Percentiles rank a stretch among this genome's conserved stretches.
These are phyloP conservation scores for Apocrypta bakeri DNA, from an alignment of 1,140 invertebrate species.

Conservation along the genomic window DNA sequence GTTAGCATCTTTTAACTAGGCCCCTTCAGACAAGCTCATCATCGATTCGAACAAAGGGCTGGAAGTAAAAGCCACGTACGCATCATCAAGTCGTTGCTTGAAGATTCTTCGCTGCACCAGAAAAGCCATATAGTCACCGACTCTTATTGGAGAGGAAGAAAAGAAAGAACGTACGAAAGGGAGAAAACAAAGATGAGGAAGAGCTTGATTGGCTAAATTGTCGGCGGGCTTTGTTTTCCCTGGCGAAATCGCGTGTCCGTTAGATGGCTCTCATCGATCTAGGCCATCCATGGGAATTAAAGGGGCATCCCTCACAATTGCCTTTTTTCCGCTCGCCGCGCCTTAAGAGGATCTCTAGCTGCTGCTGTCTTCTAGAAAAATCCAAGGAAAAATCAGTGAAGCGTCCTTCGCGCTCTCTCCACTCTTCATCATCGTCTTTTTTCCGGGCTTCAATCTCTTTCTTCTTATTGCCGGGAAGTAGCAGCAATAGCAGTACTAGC, in stretches of 20 bases:
- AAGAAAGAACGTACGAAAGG: not conserved
- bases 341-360: constrained; percentile 8
- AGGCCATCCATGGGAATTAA: constrained; percentile 40
- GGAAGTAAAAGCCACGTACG: not conserved
- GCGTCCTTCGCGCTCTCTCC: constrained; percentile 11
- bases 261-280: constrained; percentile 33
- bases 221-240: constrained; percentile 41
- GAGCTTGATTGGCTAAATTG: constrained; percentile 40
- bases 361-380: not conserved
- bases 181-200: constrained; percentile 20
- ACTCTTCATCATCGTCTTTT: not conserved
- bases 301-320: constrained; percentile 44
- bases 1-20: not conserved
- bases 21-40: not conserved
- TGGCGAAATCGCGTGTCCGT: constrained; percentile 33
- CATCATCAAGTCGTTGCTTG: not conserved
- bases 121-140: not conserved
- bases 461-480: constrained; percentile 23
- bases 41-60: not conserved
- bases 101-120: not conserved
- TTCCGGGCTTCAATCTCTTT: constrained; percentile 1
- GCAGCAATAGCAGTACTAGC: too few relatives aligned
- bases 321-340: constrained; percentile 24
- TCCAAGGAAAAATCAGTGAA: constrained; percentile 47
- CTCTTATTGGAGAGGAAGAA: not conserved